A percentile compares a stretch with the other conserved stretches of the same genome.
These are phyloP conservation scores for Leptocoma aspasia DNA, from an alignment of 2,113 vertebrate species.

Conservation along the genomic window DNA sequence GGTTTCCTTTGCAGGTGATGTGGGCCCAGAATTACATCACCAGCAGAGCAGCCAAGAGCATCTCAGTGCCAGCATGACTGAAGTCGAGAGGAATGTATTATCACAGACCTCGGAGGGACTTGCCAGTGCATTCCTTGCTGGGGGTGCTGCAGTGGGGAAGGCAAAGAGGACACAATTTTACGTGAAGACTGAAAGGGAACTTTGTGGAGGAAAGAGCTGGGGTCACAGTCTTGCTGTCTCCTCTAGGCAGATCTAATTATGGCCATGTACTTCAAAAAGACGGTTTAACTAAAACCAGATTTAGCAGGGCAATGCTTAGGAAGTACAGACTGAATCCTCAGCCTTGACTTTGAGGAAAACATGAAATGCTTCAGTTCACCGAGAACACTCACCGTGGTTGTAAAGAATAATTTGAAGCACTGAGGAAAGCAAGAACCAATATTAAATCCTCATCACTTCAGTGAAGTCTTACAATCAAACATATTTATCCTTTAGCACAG, in stretches of 20 bases:
- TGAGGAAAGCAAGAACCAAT: neutral
- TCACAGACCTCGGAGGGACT: slow-evolving; percentile 63
- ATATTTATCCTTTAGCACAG: neutral
- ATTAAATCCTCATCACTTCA: neutral
- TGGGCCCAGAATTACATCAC: slow-evolving; percentile 77
- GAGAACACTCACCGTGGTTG: neutral
- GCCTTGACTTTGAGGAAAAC: slow-evolving; percentile 44
- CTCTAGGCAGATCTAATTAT: slow-evolving; percentile 66
- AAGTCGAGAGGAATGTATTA: slow-evolving; percentile 79
- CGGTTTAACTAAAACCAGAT: slow-evolving; percentile 67
- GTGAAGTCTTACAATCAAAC: neutral
- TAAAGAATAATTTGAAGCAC: neutral
- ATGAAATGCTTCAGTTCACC: neutral
- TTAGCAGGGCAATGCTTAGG: slow-evolving; percentile 39
- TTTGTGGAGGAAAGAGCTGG: slow-evolving; percentile 44
- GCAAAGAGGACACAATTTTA: slow-evolving; percentile 38
- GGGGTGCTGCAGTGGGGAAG: slow-evolving; percentile 25
- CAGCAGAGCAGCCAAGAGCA: slow-evolving; percentile 72
- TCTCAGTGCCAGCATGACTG: slow-evolving; percentile 73
- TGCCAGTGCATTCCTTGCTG: slow-evolving; percentile 64
- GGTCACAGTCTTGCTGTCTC: slow-evolving; percentile 60
- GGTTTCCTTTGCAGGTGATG: slow-evolving; percentile 71
- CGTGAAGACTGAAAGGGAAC: slow-evolving; percentile 23
- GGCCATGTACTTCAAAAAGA: slow-evolving; percentile 60
- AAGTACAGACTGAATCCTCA: slow-evolving; percentile 26